Percentiles rank a stretch among this genome's conserved stretches.
Evolutionary conservation across 2,888 invertebrate genomes (phyloP).

Genomic region (Leptinotarsa juncta): DNA sequence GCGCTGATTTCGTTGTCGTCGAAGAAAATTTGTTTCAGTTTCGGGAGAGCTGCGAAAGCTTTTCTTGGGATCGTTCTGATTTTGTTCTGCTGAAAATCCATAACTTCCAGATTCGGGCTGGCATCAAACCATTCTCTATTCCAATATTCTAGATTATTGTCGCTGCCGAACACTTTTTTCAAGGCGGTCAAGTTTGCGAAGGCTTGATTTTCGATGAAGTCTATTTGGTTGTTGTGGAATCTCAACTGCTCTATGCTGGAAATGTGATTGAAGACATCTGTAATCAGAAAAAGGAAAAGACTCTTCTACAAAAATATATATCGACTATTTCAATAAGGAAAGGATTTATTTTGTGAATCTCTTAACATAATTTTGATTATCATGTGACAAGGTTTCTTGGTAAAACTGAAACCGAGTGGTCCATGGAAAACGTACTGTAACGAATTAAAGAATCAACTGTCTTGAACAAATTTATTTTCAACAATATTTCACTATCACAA

Average conservation of each 20-base stretch:
- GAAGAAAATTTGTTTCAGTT: constrained; percentile 45
- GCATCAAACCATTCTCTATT: constrained; percentile 49
- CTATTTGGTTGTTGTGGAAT: constrained; percentile 46
- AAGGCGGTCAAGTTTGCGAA: constrained; percentile 39
- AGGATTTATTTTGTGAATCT: too few species aligned
- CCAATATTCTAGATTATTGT: constrained; percentile 48
- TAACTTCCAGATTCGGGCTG: constrained; percentile 43
- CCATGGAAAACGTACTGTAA: too few species aligned
- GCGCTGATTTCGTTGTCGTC: constrained; percentile 49
- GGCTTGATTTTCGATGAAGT: constrained; percentile 43
- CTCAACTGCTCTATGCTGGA: constrained; percentile 37
- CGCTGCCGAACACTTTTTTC: background rate
- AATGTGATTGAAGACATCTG: constrained; percentile 12
- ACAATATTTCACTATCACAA: too few species aligned
- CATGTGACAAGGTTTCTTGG: too few species aligned
- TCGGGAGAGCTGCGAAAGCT: constrained; percentile 45
- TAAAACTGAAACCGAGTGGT: too few species aligned
- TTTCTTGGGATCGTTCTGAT: constrained; percentile 43
- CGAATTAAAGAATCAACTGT: too few species aligned
- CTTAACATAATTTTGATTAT: too few species aligned
- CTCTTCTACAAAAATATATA: too few species aligned
- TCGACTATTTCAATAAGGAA: too few species aligned
- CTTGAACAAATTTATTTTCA: too few species aligned
- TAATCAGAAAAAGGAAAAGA: background rate
- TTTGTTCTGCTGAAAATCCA: constrained; percentile 48